Evolutionary conservation across 1,140 invertebrate genomes (phyloP), one percentile per base, ranked within the genome.

Genomic region (Gonioctena quinquepunctata): DNA sequence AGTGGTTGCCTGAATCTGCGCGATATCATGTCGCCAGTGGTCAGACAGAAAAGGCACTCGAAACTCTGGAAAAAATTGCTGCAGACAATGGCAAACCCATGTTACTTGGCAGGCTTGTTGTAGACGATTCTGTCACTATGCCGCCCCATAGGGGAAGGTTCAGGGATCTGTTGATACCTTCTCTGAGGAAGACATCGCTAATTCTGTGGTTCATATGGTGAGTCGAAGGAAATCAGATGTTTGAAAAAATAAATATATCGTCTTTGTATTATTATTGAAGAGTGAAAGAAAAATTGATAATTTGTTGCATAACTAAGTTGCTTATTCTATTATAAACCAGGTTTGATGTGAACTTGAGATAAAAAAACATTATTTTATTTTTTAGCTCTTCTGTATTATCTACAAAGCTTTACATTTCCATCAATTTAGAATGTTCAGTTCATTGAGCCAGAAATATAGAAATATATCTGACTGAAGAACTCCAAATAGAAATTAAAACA

Each of bases 1-100:
- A 96, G 94, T 97, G 95, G 95, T 83, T 97, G 56, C 96, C 96
- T 50, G 96, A 98, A 85, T 97, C 95, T 79, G 94, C 95, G 4
- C 87, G 95, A 56, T 98, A 90, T 85, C 90, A 96, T 78, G 92
- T 97, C 22, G 90, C 94, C 2, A 90, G 90, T 77, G 96, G 96
- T 4, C 89, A 93, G 76, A 89, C 90, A 23, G 95, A 97, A 48
- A 92, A 93, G 84, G 96, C 96, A 5, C 82, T 96, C 49, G 88
- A 88, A 57, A 97, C 94, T 8, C 84, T 98, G 28, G 89, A 95
- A 85, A 81, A 88, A 86, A 88, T 91, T 76, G 95, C 96, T 0
- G 86, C 88, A 81, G 94, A 96, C 76, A 98, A 98, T 84, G 92
- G 93, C 3, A 91, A 94, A 75, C 90, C 94, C 2, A 94, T 98